Percentiles rank a stretch among this genome's conserved stretches.
phyloP scores from a whole-genome alignment of 2,888 invertebrate species.

The Tenthredo notha region DNA sequence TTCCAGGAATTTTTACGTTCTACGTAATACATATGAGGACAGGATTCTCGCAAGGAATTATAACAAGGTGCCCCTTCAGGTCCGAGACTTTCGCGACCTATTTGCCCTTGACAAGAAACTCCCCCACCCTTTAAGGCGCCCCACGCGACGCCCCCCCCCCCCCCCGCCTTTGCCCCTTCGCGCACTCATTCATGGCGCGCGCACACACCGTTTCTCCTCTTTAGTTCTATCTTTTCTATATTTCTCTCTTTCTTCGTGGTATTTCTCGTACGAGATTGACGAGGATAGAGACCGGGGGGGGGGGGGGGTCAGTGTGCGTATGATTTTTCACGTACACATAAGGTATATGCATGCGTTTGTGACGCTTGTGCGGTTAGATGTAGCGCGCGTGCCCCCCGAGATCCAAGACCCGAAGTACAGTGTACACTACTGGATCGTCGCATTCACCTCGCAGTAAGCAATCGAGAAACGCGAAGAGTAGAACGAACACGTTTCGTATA shows the following conservation, averaged over 20 bases:
- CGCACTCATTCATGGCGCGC: conserved; percentile 38
- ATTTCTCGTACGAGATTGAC: conserved; percentile 49
- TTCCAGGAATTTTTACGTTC: neutral
- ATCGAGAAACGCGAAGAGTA: neutral
- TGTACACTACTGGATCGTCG: conserved; percentile 36
- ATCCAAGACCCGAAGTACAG: conserved; percentile 7
- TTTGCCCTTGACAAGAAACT: conserved; percentile 68
- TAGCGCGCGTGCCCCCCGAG: conserved; percentile 14
- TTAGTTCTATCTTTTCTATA: conserved; percentile 46
- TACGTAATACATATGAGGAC: neutral
- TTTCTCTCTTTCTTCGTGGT: conserved; percentile 51
- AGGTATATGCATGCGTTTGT: neutral
- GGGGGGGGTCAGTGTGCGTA: neutral
- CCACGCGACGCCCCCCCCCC: conserved; percentile 62
- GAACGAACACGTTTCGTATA: neutral
- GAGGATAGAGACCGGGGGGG: conserved; percentile 36
- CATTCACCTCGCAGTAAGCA: conserved; percentile 26
- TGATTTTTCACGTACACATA: neutral
- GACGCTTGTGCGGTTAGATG: neutral
- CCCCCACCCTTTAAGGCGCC: conserved; percentile 53
- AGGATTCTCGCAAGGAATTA: neutral
- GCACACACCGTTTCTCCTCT: conserved; percentile 47
- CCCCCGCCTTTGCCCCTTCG: no score
- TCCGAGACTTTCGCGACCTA: conserved; percentile 66
- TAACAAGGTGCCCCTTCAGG: conserved; percentile 18